These are phyloP conservation scores for Clostera curtula DNA, from an alignment of 2,888 invertebrate genomes.

Conservation along the genomic window DNA sequence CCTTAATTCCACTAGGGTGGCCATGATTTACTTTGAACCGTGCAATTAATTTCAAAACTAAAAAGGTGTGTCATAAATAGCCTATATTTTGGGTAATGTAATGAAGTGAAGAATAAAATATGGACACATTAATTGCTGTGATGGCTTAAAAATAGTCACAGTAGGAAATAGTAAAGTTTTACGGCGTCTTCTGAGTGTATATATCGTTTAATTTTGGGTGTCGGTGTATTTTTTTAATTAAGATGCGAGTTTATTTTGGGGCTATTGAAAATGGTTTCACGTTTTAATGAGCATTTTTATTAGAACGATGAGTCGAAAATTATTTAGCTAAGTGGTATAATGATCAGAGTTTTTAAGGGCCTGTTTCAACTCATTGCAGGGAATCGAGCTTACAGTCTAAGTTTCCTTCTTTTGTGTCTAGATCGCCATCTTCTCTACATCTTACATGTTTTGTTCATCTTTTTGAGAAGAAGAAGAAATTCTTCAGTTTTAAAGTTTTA, in stretches of 20 bases:
- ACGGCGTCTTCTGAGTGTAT: slow-evolving; percentile 1
- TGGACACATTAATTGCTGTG: slow-evolving; percentile 12
- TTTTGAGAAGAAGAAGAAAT: no score
- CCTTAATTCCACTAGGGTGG: slow-evolving; percentile 16
- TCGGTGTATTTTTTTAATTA: neutral
- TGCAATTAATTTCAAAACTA: slow-evolving; percentile 20
- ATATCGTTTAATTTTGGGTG: neutral
- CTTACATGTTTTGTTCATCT: no score
- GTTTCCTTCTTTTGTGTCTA: no score
- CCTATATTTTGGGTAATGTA: neutral
- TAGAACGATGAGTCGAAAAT: no score
- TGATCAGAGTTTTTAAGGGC: no score
- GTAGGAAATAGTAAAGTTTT: slow-evolving; percentile 3
- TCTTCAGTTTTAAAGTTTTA: no score
- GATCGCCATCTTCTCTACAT: no score
- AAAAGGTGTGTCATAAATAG: slow-evolving; percentile 12
- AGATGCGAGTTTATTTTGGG: neutral
- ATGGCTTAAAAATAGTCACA: neutral
- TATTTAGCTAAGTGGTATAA: no score
- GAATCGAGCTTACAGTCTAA: no score
- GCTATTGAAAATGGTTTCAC: no score
- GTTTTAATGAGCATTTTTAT: no score
- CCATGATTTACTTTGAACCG: slow-evolving; percentile 19
- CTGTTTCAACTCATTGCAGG: no score
- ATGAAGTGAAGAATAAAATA: slow-evolving; percentile 8